Percentiles rank a stretch among this genome's conserved stretches.
These are phyloP conservation scores for Trilocha varians DNA, from an alignment of 2,888 invertebrate genomes.

Conservation along the genomic window DNA sequence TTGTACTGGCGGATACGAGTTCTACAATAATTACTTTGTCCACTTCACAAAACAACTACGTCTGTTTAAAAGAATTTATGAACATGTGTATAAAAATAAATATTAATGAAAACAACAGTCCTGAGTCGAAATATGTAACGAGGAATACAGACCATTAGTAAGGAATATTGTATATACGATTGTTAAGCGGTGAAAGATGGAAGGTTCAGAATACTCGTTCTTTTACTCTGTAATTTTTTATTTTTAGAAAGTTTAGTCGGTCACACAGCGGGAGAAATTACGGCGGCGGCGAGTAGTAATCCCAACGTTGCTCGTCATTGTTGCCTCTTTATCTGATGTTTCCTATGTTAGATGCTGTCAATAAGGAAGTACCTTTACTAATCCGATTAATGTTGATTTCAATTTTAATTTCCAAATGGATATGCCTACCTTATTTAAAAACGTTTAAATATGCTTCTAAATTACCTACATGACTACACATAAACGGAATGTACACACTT, in stretches of 20 bases:
- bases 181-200: slow-evolving; percentile 67
- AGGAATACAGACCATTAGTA: slow-evolving; percentile 8
- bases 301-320: slow-evolving; percentile 54
- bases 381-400: slow-evolving; percentile 1
- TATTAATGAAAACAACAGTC: background rate
- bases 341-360: slow-evolving; percentile 15
- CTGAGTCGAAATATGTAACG: background rate
- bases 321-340: slow-evolving; percentile 48
- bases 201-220: slow-evolving; percentile 59
- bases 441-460: slow-evolving; percentile 28
- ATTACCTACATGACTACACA: slow-evolving; percentile 14
- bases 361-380: background rate
- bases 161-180: slow-evolving; percentile 40
- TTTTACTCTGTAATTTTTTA: slow-evolving; percentile 62
- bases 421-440: slow-evolving; percentile 34
- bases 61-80: no score
- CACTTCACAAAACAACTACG: slow-evolving; percentile 14
- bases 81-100: no score
- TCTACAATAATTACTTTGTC: slow-evolving; percentile 32
- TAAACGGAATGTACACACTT: slow-evolving; percentile 4
- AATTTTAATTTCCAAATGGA: background rate
- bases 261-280: slow-evolving; percentile 66
- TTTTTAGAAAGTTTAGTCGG: slow-evolving; percentile 71
- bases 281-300: slow-evolving; percentile 47
- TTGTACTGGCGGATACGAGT: slow-evolving; percentile 37